These are phyloP conservation scores for Rhea americana DNA, from an alignment of 2,113 vertebrate genomes.

Conservation along the genomic window DNA sequence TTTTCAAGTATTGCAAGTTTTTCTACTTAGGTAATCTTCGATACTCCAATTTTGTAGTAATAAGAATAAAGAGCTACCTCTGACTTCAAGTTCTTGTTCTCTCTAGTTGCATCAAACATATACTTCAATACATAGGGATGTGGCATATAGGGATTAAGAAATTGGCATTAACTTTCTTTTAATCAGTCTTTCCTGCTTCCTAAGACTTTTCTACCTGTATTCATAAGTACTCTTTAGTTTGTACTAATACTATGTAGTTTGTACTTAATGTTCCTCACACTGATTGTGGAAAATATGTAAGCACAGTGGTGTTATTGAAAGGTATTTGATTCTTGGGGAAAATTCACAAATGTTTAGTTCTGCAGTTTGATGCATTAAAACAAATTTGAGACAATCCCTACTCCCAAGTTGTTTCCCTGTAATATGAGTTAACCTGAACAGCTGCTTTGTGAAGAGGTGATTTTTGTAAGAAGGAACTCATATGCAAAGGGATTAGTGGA, in stretches of 20 bases:
- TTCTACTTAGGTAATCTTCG: neutral
- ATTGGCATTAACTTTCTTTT: neutral
- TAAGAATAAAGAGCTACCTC: neutral
- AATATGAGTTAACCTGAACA: neutral
- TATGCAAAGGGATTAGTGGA: neutral
- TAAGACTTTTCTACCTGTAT: neutral
- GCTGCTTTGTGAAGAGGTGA: neutral
- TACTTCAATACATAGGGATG: neutral
- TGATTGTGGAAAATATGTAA: neutral
- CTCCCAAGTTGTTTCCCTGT: neutral
- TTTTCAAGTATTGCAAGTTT: neutral
- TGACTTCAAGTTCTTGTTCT: neutral
- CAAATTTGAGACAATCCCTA: neutral
- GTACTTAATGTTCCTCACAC: neutral
- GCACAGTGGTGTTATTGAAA: neutral
- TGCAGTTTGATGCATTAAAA: neutral
- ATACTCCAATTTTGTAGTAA: neutral
- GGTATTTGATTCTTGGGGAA: neutral
- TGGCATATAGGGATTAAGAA: neutral
- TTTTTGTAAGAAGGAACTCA: neutral
- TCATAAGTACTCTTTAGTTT: neutral
- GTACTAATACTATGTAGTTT: neutral
- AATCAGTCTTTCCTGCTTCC: neutral
- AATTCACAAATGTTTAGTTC: neutral
- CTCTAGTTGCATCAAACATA: neutral